Evolutionary conservation across 2,888 invertebrate species (phyloP), one percentile per base, ranked within the genome.

Genomic region (Noctua fimbriata): DNA sequence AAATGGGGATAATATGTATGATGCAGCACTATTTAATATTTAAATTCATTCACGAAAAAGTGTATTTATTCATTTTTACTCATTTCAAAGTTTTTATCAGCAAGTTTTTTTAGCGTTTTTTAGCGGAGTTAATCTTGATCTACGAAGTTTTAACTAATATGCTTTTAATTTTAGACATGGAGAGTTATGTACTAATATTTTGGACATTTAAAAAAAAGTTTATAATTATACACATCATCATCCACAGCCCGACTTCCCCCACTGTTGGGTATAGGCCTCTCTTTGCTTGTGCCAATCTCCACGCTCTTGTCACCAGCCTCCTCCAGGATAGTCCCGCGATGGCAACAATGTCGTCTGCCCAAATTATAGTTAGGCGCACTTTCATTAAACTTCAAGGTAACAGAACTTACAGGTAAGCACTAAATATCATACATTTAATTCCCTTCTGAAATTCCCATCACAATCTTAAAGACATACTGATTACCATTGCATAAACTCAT

Each of bases 401-500:
- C 58, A 58, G 60, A 60, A 60, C 58, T 32, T 28, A 32, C 44
- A 44, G 44, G 44, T 65, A 36, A 0, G 10, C 21, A 21, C 10
- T 21, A 12, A 65, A 58, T 14, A n/a, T n/a, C 55, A 32, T 63
- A 32, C 32, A 65, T 28, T 44, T 41, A 14, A 10, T n/a, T 58
- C 1, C n/a, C 24, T n/a, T 9, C 28, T 32, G 60, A 60, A 60
- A 36, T 69, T 14, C 28, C 28, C 0, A 63, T 63, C 9, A 76
- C n/a, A 4, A 32, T 55, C 14, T 24, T 44, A 69, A 82, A 78
- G 24, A 71, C 47, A 52, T 28, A 32, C 75, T 73, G 52, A 66
- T 79, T 76, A 71, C 28, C 58, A 69, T 73, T 52, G 71, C 81
- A 81, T 73, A 77, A 84, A 69, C 36, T 71, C 60, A 58, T 84